Base-by-base conservation (phyloP, 2,888 invertebrate genomes). In the Cerceris ruficornis region DNA sequence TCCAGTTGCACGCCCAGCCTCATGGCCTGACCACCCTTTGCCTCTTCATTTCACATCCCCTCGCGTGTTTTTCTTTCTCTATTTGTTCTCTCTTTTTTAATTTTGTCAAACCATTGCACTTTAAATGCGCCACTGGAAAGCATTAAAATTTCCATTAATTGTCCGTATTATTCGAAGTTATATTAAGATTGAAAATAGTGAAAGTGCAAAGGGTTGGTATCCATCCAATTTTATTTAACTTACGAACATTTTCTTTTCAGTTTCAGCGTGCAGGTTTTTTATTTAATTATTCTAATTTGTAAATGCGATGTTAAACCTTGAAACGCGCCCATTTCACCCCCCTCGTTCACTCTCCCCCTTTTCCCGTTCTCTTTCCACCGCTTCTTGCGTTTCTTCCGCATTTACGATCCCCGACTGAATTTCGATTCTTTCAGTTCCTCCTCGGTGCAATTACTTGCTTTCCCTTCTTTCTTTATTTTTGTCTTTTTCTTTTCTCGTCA, bases 1-100 rank as follows among this genome's bases (percentile, higher is more conserved):
- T 28, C 76, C 78, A 66, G 73, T 78, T 82, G 75, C 75, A 82
- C 87, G 86, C 84, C 88, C 87, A 89, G 88, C 88, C 90, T 90
- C 90, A 90, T 90, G 89, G 89, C 88, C 89, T 87, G 80, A 42
- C 80, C 73, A 78, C 69, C 77, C 74, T 79, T 55, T 81, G 59
- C 64, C 73, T 62, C 52, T 43, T 72, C 75, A 39, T 75, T 13
- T 81, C 71, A 59, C 61, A 66, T 58, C 78, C 72, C 69, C 61
- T 73, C 69, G 58, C 60, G 75, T 55, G n/a, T n/a, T n/a, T n/a
- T 70, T 62, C 69, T 49, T 50, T n/a, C 57, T 43, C 42, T n/a
- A 39, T 52, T 52, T 39, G 39, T 50, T 57, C 66, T 82, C 62
- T 60, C 57, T 69, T 65, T 73, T 68, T 59, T 46, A 66, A 7